phyloP scores from a whole-genome alignment of 2,113 vertebrate species.

The Ibidorhyncha struthersii region DNA sequence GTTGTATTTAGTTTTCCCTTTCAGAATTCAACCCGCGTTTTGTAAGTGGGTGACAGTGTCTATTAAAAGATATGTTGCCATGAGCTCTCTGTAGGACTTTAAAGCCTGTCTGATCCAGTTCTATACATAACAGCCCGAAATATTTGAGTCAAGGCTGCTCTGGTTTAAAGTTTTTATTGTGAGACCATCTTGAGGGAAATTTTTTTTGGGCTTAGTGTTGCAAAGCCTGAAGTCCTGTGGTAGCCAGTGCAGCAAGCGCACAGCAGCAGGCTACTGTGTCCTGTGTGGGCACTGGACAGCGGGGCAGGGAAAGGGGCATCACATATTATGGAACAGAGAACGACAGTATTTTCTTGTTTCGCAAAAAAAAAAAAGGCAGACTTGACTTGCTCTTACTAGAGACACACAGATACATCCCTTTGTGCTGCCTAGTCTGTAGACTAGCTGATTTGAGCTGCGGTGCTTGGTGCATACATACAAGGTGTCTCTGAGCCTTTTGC shows the following conservation, averaged over 20 bases:
- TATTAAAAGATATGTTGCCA: background rate
- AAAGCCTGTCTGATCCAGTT: background rate
- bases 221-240: background rate
- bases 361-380: background rate
- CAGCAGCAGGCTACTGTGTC: background rate
- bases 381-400: background rate
- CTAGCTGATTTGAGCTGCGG: background rate
- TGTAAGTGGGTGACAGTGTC: background rate
- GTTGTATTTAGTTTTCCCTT: background rate
- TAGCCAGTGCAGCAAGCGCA: background rate
- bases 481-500: background rate
- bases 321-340: background rate
- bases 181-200: background rate
- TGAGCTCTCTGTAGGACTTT: background rate
- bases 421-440: background rate
- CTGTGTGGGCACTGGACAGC: background rate
- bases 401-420: background rate
- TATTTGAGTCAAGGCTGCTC: background rate
- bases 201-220: background rate
- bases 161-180: background rate
- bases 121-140: background rate
- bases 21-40: background rate
- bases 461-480: background rate
- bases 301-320: background rate
- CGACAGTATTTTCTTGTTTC: background rate